Conservation (phyloP, 2,797 vertebrate species). For the Clarias fuscus region DNA sequence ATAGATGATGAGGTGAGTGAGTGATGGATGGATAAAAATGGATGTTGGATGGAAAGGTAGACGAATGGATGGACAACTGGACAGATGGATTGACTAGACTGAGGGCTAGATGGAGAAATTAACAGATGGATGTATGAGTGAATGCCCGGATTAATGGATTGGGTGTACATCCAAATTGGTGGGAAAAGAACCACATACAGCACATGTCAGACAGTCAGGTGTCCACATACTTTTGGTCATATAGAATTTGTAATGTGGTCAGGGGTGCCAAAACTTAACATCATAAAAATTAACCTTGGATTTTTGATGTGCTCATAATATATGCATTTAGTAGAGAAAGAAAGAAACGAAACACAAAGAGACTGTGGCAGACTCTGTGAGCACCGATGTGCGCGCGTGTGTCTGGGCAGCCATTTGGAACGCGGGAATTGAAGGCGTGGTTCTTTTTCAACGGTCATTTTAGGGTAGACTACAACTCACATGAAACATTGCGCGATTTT, state of each 20-base stretch:
- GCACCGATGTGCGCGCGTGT: background rate
- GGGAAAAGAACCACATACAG: background rate
- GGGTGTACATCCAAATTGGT: background rate
- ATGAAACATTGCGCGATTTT: conserved; percentile 62
- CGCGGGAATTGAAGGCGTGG: conserved; percentile 2
- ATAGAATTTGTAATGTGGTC: background rate
- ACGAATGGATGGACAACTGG: background rate
- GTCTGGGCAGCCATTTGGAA: background rate
- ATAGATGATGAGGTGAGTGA: no score
- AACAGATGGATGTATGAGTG: background rate
- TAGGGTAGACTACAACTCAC: conserved; percentile 77
- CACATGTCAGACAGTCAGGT: background rate
- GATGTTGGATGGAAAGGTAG: background rate
- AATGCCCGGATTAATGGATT: background rate
- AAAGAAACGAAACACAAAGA: background rate
- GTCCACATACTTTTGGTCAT: background rate
- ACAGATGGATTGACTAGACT: background rate
- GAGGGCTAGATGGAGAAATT: background rate
- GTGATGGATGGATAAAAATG: background rate
- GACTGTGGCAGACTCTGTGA: background rate
- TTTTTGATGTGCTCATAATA: no score
- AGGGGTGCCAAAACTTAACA: no score
- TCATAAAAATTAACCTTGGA: no score
- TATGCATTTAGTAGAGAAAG: no score
- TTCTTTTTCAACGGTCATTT: background rate